A percentile compares a stretch with the other conserved stretches of the same genome.
These are phyloP conservation scores for Epinephelus fuscoguttatus DNA, from an alignment of 2,113 vertebrate genomes.

Conservation along the genomic window DNA sequence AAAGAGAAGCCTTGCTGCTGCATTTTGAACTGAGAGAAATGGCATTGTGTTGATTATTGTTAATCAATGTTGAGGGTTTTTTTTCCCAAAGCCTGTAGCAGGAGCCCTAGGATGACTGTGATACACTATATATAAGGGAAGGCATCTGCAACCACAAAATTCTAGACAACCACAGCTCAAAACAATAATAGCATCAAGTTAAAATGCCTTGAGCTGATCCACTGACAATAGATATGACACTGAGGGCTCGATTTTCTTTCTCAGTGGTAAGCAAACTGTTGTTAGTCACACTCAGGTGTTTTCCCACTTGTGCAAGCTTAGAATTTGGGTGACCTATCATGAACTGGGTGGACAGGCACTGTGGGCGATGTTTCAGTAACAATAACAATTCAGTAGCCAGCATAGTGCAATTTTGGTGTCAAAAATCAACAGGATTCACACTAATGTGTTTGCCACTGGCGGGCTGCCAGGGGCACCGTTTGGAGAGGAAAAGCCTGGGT, in stretches of 20 bases:
- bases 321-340: constrained; percentile 35
- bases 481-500: neutral
- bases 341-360: constrained; percentile 45
- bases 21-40: constrained; percentile 10
- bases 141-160: neutral
- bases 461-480: constrained; percentile 22
- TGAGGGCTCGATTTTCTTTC: constrained; percentile 4
- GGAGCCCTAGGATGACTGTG: neutral
- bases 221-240: constrained; percentile 14
- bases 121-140: neutral
- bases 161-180: neutral
- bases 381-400: constrained; percentile 47
- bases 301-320: constrained; percentile 17
- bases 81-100: constrained; percentile 2
- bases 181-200: neutral
- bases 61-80: constrained; percentile 44
- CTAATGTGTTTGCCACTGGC: constrained; percentile 25
- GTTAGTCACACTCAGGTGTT: constrained; percentile 39
- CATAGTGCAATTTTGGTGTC: constrained; percentile 46
- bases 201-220: neutral
- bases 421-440: constrained; percentile 41
- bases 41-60: constrained; percentile 22
- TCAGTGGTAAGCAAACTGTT: neutral
- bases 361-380: constrained; percentile 36
- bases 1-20: neutral